Conservation (phyloP, 2,888 invertebrate genomes). For the Rotaria magnacalcarata region DNA sequence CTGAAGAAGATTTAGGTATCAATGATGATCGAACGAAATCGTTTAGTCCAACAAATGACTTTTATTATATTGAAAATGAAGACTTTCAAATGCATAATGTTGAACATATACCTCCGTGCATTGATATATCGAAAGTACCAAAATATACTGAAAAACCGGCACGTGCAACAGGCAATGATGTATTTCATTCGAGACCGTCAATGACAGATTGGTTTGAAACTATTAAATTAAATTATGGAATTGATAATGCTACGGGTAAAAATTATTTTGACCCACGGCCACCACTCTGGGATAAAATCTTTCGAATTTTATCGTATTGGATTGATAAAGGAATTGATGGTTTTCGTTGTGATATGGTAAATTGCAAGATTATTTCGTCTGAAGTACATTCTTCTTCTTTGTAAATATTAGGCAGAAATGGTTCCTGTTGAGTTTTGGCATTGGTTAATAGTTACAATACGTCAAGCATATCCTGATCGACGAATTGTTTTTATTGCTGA, state of each 20-base stretch:
- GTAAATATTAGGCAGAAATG: background rate
- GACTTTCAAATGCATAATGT: background rate
- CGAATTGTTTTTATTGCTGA: slow-evolving; percentile 29
- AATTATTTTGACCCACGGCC: slow-evolving; percentile 6
- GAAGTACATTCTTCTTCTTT: too few species aligned
- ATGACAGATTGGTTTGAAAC: slow-evolving; percentile 36
- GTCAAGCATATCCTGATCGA: background rate
- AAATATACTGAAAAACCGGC: slow-evolving; percentile 14
- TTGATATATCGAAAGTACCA: background rate
- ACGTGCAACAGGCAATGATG: slow-evolving; percentile 31
- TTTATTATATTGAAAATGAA: slow-evolving; percentile 34
- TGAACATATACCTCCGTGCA: slow-evolving; percentile 2
- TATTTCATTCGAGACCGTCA: background rate
- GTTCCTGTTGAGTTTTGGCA: slow-evolving; percentile 14
- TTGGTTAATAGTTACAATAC: slow-evolving; percentile 16
- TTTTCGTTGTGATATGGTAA: slow-evolving; percentile 35
- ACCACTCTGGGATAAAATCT: slow-evolving; percentile 28
- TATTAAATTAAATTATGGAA: slow-evolving; percentile 30
- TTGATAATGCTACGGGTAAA: background rate
- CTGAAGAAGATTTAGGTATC: slow-evolving; percentile 38
- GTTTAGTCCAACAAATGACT: slow-evolving; percentile 13
- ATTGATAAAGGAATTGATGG: slow-evolving; percentile 19
- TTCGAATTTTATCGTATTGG: slow-evolving; percentile 5
- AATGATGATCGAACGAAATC: slow-evolving; percentile 40
- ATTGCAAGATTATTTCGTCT: too few species aligned